Evolutionary conservation across 2,113 vertebrate species (phyloP).

Genomic region (Puma concolor): DNA sequence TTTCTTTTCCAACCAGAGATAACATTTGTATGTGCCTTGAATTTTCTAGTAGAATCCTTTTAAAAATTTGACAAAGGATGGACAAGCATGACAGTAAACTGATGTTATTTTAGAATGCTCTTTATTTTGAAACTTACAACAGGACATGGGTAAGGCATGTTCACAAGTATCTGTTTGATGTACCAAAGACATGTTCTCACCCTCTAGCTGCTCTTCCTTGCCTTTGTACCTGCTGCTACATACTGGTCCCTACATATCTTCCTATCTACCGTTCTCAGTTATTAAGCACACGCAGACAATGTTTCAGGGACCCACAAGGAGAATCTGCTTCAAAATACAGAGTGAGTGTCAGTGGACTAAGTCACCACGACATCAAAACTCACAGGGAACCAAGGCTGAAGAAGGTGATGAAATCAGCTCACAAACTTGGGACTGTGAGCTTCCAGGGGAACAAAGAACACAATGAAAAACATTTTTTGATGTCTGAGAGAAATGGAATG

Average conservation of each 20-base stretch:
- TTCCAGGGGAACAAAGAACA: not conserved
- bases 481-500: slow-evolving; percentile 53
- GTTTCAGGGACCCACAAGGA: not conserved
- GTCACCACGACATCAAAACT: slow-evolving; percentile 30
- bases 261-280: not conserved
- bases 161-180: not conserved
- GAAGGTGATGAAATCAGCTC: not conserved
- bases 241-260: not conserved
- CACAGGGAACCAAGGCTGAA: not conserved
- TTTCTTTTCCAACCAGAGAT: not conserved
- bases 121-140: slow-evolving; percentile 64
- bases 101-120: not conserved
- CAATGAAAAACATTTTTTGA: not conserved
- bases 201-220: not conserved
- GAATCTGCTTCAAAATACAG: not conserved
- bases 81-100: not conserved
- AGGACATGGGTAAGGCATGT: slow-evolving; percentile 19
- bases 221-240: not conserved
- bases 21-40: not conserved
- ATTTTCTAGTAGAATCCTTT: not conserved
- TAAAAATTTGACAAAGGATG: not conserved
- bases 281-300: not conserved
- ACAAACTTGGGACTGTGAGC: not conserved
- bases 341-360: not conserved
- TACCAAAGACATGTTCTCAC: not conserved